Evolutionary conservation across 2,113 vertebrate genomes (phyloP), one percentile per base, ranked within the genome.

Genomic region (Calonectris borealis): DNA sequence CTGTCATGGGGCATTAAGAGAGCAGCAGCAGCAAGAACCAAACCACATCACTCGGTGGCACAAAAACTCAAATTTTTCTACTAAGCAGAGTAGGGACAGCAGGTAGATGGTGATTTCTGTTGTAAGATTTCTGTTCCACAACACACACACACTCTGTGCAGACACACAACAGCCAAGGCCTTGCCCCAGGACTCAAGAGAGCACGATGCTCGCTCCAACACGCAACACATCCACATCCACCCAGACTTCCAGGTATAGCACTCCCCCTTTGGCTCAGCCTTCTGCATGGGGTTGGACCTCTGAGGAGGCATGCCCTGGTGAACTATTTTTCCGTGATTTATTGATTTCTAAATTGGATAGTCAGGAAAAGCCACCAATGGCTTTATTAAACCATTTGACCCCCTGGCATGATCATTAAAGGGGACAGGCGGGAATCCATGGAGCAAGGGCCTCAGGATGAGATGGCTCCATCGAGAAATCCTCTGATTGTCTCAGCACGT

Each of bases 401-500:
- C 9, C 4, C 6, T 22, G 15, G 25, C 16, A 71, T 2, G 11
- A 27, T 27, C 31, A 21, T 66, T 57, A 57, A 90, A 58, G 10
- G 6, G 20, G 12, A 36, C 11, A 65, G 20, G 29, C 0, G 0
- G 34, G 12, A 89, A 89, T 36, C 31, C 2, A 1, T 55, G 49
- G 26, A 86, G n/a, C 22, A 78, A 81, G 62, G 20, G 16, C 34
- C 26, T 48, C 25, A 84, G 51, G 64, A 75, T 4, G 2, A 78
- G 18, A 42, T 8, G n/a, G 15, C 27, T 7, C 19, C 34, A n/a
- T 8, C 0, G 0, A 32, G 40, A 16, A 21, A 25, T 21, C 21
- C 13, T 60, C 44, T 83, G 69, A 22, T n/a, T 69, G 10, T 36
- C 62, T 21, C 52, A 58, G 29, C 29, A 72, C 68, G 32, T 32